Conservation (phyloP, 2,888 invertebrate species). For the Pegoplata infirma region DNA sequence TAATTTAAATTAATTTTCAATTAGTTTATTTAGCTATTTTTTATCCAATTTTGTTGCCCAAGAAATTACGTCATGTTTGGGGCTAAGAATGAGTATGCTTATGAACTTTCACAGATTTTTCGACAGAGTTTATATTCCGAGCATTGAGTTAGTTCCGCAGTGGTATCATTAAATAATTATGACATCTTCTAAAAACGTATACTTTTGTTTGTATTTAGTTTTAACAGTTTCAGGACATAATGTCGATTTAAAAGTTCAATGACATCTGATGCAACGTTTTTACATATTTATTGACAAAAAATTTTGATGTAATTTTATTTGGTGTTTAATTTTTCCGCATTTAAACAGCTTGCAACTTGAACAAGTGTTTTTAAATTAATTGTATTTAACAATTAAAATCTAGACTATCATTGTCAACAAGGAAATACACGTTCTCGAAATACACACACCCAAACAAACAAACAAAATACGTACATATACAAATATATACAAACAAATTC, state of each 20-base stretch:
- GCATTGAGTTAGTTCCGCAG: no score
- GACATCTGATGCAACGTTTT: constrained; percentile 6
- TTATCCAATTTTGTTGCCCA: no score
- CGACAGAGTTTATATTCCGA: no score
- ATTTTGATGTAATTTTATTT: constrained; percentile 42
- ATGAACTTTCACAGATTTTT: no score
- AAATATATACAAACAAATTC: constrained; percentile 9
- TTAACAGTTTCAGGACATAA: no score
- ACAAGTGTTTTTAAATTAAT: constrained; percentile 38
- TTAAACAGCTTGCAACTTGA: constrained; percentile 55
- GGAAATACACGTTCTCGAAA: neutral
- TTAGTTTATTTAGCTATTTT: no score
- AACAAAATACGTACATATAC: constrained; percentile 6
- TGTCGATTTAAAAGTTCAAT: constrained; percentile 39
- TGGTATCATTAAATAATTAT: no score
- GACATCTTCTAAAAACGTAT: no score
- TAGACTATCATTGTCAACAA: constrained; percentile 1
- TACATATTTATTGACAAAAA: constrained; percentile 21
- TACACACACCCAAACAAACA: neutral
- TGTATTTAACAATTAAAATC: constrained; percentile 55
- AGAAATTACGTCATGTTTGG: no score
- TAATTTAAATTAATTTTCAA: no score
- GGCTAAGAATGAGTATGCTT: no score
- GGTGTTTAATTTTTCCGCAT: constrained; percentile 42
- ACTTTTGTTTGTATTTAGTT: no score